These are phyloP conservation scores for Torymus tubicola DNA, from an alignment of 2,888 invertebrate genomes.

Conservation along the genomic window DNA sequence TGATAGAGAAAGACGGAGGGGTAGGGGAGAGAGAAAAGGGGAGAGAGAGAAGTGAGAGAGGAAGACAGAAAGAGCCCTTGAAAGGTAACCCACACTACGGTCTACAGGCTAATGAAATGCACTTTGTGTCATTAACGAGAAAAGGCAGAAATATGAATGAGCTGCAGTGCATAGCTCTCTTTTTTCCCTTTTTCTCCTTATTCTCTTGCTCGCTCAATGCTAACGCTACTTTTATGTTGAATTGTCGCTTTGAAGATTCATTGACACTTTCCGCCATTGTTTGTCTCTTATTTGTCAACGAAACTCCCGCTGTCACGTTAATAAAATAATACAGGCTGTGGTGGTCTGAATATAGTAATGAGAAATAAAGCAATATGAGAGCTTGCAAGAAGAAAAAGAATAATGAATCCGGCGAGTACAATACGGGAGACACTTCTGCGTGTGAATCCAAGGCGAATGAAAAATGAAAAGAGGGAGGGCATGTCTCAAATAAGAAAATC, in stretches of 20 bases:
- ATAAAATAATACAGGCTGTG: slow-evolving; percentile 24
- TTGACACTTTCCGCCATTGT: slow-evolving; percentile 50
- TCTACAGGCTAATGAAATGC: slow-evolving; percentile 54
- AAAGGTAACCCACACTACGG: slow-evolving; percentile 30
- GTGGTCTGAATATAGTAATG: slow-evolving; percentile 33
- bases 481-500: slow-evolving; percentile 12
- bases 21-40: not conserved
- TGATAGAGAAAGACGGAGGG: not conserved
- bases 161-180: not conserved
- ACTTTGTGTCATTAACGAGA: slow-evolving; percentile 48
- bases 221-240: slow-evolving; percentile 16
- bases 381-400: slow-evolving; percentile 15
- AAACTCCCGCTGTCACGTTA: not conserved
- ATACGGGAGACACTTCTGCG: too few relatives aligned
- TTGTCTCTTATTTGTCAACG: slow-evolving; percentile 28
- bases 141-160: slow-evolving; percentile 40
- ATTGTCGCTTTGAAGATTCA: slow-evolving; percentile 50
- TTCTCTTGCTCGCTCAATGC: slow-evolving; percentile 1
- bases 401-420: slow-evolving; percentile 32
- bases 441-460: too few relatives aligned
- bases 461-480: not conserved
- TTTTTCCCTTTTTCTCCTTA: not conserved
- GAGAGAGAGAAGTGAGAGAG: not conserved
- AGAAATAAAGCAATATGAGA: not conserved
- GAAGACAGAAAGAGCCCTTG: not conserved